Evolutionary conservation across 2,797 vertebrate genomes (phyloP).

Genomic region (Mycteria americana): DNA sequence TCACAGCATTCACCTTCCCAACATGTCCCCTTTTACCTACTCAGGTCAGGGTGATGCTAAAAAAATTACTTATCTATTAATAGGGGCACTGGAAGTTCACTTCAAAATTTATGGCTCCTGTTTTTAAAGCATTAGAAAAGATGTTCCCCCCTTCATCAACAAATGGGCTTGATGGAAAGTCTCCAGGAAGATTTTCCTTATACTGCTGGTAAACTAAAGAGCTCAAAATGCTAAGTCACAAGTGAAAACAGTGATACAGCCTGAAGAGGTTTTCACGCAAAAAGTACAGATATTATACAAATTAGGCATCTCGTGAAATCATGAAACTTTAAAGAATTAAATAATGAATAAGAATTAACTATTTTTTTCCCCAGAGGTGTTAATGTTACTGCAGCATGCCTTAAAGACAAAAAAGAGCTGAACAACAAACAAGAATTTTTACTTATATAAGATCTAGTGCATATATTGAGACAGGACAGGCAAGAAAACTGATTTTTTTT

Average conservation of each 20-base stretch:
- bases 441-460: neutral
- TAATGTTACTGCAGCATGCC: neutral
- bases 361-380: neutral
- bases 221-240: neutral
- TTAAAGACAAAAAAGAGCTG: neutral
- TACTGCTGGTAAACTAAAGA: neutral
- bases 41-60: neutral
- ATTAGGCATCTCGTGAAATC: neutral
- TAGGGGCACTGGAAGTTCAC: slow-evolving; percentile 4
- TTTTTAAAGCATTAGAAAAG: neutral
- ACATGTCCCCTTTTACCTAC: neutral
- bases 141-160: slow-evolving; percentile 50
- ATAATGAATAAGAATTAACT: neutral
- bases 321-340: neutral
- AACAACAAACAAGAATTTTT: neutral
- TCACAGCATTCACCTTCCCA: neutral
- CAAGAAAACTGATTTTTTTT: neutral
- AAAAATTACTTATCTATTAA: neutral
- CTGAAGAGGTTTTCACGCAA: neutral
- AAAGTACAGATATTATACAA: neutral
- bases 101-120: neutral
- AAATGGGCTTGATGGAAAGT: slow-evolving; percentile 56
- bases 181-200: slow-evolving; percentile 40
- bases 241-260: neutral
- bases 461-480: neutral